Base-by-base conservation (phyloP, 2,113 vertebrate species). In the Aleadryas rufinucha region DNA sequence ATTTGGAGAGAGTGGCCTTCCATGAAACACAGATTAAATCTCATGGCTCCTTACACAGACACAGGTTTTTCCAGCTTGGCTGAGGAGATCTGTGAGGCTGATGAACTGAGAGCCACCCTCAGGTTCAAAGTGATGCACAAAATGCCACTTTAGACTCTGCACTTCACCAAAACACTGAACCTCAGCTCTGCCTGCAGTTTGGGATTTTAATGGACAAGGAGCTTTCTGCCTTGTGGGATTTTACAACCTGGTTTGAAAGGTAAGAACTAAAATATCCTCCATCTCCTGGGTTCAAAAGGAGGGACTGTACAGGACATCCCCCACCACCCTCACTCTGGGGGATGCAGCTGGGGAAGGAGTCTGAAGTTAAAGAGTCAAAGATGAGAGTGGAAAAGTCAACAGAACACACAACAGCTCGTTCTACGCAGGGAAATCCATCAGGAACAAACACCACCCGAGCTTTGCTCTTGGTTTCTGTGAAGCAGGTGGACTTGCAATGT, bases 11-110 rank as follows among this genome's bases (percentile, higher is more conserved):
- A 59, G 50, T 9, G 53, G 31, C 16, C 61, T 65, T n/a, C 60
- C 50, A 61, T 14, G 35, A 75, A 84, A 6, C 4, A 53, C 27
- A 63, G 27, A 64, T 23, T 11, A 24, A 54, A 75, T 24, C 47
- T 66, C 44, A 5, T 0, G 9, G 18, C 61, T 70, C 56, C 65
- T 74, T 26, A 31, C 0, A 26, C 0, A 44, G 3, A 19, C 0
- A 8, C 31, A 39, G 41, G 3, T 6, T 41, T 24, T 15, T 9
- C 9, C 35, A 59, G 0, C 28, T 8, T 64, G 87, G 53, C 41
- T 65, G 56, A 59, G 75, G n/a, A 7, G 2, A 21, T 17, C 35
- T 41, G 21, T 7, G 50, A 42, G 60, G 24, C 27, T 44, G 66
- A 30, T 7, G 53, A 26, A 50, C 24, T 33, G 21, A 28, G 49